Percentiles rank a stretch among this genome's conserved stretches.
These are phyloP conservation scores for Lepidonotus clava DNA, from an alignment of 2,888 invertebrate species.

Conservation along the genomic window DNA sequence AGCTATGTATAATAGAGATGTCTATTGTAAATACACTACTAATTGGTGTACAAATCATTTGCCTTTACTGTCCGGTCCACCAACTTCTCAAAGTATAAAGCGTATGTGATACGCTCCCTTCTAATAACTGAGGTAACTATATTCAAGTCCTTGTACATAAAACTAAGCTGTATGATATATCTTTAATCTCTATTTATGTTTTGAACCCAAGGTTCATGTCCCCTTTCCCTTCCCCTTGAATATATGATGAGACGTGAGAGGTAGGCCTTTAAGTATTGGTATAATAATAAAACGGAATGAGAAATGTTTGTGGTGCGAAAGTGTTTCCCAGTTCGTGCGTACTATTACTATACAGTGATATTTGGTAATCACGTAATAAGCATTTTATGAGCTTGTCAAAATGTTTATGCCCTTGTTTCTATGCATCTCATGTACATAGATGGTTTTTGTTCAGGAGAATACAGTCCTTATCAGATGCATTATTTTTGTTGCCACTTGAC, in stretches of 20 bases:
- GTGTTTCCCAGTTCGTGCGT: background rate
- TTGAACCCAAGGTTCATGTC: slow-evolving; percentile 3
- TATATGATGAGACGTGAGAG: slow-evolving; percentile 8
- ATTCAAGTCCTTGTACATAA: slow-evolving; percentile 41
- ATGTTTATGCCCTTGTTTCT: slow-evolving; percentile 38
- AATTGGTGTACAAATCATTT: slow-evolving; percentile 4
- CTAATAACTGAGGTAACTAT: slow-evolving; percentile 21
- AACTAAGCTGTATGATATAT: slow-evolving; percentile 30
- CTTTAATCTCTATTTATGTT: slow-evolving; percentile 36
- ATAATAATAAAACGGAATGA: background rate
- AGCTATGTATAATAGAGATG: slow-evolving; percentile 1
- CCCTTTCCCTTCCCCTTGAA: slow-evolving; percentile 4
- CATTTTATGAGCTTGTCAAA: slow-evolving; percentile 43
- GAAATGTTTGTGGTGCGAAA: background rate
- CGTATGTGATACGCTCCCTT: background rate
- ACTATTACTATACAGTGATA: background rate
- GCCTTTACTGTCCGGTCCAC: slow-evolving; percentile 43
- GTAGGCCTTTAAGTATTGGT: background rate
- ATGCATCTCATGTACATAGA: slow-evolving; percentile 33
- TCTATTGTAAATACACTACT: slow-evolving; percentile 24
- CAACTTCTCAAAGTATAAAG: background rate
- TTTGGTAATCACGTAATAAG: background rate
- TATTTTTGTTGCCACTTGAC: slow-evolving; percentile 45
- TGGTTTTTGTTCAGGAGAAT: slow-evolving; percentile 7
- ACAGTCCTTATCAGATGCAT: slow-evolving; percentile 4